Base-by-base conservation (phyloP, 2,113 vertebrate genomes). In the Meleagris gallopavo region DNA sequence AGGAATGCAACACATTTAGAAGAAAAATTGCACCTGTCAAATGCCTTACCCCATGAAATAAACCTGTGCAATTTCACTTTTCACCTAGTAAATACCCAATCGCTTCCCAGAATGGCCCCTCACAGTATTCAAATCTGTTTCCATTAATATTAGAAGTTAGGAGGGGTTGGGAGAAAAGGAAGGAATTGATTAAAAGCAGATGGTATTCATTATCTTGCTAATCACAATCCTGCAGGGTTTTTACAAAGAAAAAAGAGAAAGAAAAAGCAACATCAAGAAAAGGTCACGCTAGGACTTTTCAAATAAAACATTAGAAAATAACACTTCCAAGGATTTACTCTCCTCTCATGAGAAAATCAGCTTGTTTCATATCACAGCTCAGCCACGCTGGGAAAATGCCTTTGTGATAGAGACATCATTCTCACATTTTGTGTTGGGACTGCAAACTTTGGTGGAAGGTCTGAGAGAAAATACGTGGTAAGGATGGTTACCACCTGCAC, bases 1-100 rank as follows among this genome's bases (percentile, higher is more conserved):
- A 97, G 93, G 96, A 94, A 96, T 97, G 96, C 88, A 98, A 97
- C 96, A 97, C 95, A 95, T 91, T 97, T 85, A 94, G 93, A 98
- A 97, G 98, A 98, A 98, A 98, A 98, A 98, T 97, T 97, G 95
- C 96, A 98, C 98, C 97, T 98, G 98, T 98, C 98, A 98, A 98
- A 97, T 97, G 94, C 94, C 96, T 95, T 96, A 92, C 94, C 88
- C 95, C 94, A 82, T 93, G 97, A 98, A 97, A 97, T 97, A 96
- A 96, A 98, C 97, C 98, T 98, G 98, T 12, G 66, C 92, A 98
- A 97, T 97, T 97, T 98, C 97, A 98, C 97, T 97, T 97, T 98
- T 98, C 98, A 98, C 97, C 97, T 98, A 98, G 97, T 98, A 98
- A 98, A 98, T 98, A 98, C 94, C 97, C 94, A 96, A 97, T 96